Conservation (phyloP, 2,113 vertebrate species). For the Eurystomus gularis region DNA sequence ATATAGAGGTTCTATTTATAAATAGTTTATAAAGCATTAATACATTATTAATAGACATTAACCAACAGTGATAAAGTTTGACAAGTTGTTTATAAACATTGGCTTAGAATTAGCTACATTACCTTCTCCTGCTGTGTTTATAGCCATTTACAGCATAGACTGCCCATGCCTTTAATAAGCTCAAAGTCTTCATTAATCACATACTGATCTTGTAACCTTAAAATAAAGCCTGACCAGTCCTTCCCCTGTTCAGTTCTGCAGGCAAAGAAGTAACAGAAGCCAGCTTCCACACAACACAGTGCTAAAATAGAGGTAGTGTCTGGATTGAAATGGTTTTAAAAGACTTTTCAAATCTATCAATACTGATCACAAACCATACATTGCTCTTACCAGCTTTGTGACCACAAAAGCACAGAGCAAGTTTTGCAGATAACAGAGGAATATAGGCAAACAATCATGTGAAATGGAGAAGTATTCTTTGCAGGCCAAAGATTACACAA, state of each 20-base stretch:
- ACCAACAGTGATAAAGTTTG: constrained; percentile 42
- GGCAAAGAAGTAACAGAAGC: not conserved
- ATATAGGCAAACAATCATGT: not conserved
- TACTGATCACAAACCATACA: not conserved
- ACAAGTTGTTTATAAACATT: constrained; percentile 54
- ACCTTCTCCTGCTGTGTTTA: constrained; percentile 37
- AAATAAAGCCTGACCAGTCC: not conserved
- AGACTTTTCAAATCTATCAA: not conserved
- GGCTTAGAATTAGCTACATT: constrained; percentile 20
- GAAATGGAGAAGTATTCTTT: not conserved
- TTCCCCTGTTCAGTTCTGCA: not conserved
- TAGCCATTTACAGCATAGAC: constrained; percentile 3
- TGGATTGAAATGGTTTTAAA: not conserved
- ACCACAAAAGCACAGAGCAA: not conserved
- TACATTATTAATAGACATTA: constrained; percentile 40
- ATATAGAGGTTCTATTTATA: constrained; percentile 39
- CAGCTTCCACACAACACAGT: not conserved
- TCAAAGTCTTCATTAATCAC: constrained; percentile 12
- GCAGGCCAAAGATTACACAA: not conserved
- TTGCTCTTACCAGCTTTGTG: not conserved
- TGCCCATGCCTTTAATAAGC: not conserved
- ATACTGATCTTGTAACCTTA: not conserved
- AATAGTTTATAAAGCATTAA: constrained; percentile 61
- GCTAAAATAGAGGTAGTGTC: not conserved
- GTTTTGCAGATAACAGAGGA: not conserved